These are phyloP conservation scores for Micronisus gabar DNA, from an alignment of 2,113 vertebrate genomes.

Conservation along the genomic window DNA sequence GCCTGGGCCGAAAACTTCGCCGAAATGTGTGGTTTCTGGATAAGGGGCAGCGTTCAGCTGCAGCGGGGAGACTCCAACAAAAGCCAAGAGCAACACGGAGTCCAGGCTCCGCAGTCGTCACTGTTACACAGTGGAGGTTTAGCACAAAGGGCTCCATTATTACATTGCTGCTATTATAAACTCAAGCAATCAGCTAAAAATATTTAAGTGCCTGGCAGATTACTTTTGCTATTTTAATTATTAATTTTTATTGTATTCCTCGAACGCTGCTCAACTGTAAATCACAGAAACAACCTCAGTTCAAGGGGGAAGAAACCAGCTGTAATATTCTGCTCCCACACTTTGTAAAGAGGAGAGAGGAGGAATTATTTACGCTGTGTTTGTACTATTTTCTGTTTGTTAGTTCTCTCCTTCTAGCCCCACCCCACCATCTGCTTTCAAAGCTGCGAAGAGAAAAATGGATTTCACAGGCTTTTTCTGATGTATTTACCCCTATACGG, in stretches of 20 bases:
- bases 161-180: not conserved
- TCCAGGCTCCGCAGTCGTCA: not conserved
- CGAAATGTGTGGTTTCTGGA: rapidly evolving
- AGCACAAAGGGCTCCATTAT: not conserved
- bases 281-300: not conserved
- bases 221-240: slow-evolving; percentile 25
- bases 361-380: not conserved
- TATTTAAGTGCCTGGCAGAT: not conserved
- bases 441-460: not conserved
- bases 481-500: not conserved
- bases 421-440: slow-evolving; percentile 21
- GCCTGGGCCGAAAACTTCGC: not conserved
- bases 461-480: not conserved
- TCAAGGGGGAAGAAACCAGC: not conserved
- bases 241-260: slow-evolving; percentile 17
- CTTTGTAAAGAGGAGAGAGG: not conserved
- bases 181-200: slow-evolving; percentile 18
- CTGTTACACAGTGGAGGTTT: not conserved
- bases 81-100: not conserved
- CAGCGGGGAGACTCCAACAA: not conserved
- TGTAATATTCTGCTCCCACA: not conserved
- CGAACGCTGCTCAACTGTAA: not conserved
- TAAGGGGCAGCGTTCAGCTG: not conserved
- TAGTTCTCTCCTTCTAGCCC: not conserved
- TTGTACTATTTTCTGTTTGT: not conserved